Evolutionary conservation across 2,888 invertebrate genomes (phyloP).

Genomic region (Zootermopsis nevadensis): DNA sequence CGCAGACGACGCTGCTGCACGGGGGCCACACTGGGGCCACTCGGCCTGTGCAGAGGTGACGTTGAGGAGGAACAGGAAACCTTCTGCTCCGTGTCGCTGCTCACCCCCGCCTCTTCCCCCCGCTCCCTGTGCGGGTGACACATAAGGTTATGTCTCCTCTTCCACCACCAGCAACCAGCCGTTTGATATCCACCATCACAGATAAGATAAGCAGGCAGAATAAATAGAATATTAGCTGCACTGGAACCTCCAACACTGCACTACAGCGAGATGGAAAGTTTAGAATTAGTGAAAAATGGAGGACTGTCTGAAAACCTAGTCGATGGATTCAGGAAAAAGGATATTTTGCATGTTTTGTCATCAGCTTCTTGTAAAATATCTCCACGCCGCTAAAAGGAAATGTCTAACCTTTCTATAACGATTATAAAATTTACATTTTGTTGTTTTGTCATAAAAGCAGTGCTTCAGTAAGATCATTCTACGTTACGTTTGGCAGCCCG

Average conservation of each 20-base stretch:
- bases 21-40: slow-evolving; percentile 65
- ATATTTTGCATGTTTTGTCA: no score
- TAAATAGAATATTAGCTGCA: not conserved
- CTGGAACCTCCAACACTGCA: not conserved
- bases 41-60: slow-evolving; percentile 65
- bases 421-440: no score
- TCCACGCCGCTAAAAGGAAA: no score
- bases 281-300: not conserved
- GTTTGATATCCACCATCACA: not conserved
- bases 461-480: no score
- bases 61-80: slow-evolving; percentile 64
- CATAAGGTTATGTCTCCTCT: slow-evolving; percentile 26
- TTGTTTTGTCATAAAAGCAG: no score
- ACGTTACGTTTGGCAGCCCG: no score
- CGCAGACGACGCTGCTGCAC: slow-evolving; percentile 80
- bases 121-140: slow-evolving; percentile 50
- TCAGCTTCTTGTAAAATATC: no score
- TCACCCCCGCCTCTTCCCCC: slow-evolving; percentile 68
- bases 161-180: not conserved
- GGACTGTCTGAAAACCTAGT: no score
- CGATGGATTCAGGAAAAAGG: no score
- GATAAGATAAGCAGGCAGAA: slow-evolving; percentile 15
- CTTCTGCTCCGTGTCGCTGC: slow-evolving; percentile 60
- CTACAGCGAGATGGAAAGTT: not conserved
- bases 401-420: no score